These are phyloP conservation scores for Hystrix brachyura DNA, from an alignment of 2,113 vertebrate species.

Conservation along the genomic window DNA sequence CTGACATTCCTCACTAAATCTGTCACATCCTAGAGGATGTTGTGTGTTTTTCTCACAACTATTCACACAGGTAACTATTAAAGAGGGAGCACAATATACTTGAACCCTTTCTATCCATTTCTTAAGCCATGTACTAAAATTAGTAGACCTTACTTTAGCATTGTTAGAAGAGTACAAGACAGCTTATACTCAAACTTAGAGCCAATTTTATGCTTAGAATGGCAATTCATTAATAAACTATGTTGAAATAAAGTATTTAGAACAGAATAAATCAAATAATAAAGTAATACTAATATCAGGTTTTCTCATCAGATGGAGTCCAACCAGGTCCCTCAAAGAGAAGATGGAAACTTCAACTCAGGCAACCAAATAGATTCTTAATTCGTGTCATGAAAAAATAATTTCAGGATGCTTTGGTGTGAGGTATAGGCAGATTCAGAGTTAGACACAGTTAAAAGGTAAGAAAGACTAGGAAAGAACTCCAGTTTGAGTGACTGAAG, in stretches of 20 bases:
- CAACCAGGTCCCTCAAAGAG: neutral
- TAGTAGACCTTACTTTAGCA: neutral
- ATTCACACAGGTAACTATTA: neutral
- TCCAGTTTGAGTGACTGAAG: neutral
- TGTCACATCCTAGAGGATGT: neutral
- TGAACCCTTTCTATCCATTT: neutral
- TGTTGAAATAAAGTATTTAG: neutral
- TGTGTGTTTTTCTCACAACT: neutral
- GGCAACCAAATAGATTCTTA: neutral
- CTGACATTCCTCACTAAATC: neutral
- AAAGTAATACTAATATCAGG: neutral
- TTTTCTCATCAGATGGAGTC: neutral
- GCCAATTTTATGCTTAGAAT: neutral
- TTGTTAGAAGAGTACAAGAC: neutral
- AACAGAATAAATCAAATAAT: neutral
- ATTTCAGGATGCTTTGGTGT: neutral
- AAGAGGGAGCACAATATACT: neutral
- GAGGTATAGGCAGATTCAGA: neutral
- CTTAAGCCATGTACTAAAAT: neutral
- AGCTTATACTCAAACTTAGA: neutral
- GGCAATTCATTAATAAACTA: neutral
- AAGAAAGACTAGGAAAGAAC: neutral
- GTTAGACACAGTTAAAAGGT: neutral
- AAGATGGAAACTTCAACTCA: neutral
- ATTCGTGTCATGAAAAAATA: neutral